These are phyloP conservation scores for Cyclura pinguis DNA, from an alignment of 2,797 vertebrate species.

Conservation along the genomic window DNA sequence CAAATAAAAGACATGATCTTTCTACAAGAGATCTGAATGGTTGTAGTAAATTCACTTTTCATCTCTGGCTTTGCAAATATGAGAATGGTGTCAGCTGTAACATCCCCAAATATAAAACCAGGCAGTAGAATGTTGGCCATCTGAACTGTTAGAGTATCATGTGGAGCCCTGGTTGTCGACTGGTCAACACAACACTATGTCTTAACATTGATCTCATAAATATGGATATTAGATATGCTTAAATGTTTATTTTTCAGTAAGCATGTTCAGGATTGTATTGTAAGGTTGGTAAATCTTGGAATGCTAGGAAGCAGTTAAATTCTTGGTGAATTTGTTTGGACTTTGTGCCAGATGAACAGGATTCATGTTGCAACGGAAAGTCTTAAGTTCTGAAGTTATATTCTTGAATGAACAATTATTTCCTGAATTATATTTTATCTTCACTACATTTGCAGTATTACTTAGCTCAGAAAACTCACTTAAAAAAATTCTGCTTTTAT, in stretches of 20 bases:
- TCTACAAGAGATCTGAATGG: not conserved
- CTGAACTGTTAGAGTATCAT: not conserved
- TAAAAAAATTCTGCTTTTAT: not conserved
- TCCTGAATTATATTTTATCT: not conserved
- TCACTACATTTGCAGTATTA: not conserved
- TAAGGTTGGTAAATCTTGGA: not conserved
- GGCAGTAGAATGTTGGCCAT: not conserved
- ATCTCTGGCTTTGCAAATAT: not conserved
- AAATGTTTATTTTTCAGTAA: not conserved
- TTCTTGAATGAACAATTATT: not conserved
- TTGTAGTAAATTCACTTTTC: not conserved
- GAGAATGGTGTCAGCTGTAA: not conserved
- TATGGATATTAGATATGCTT: not conserved
- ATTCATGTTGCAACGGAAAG: not conserved
- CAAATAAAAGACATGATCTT: too few relatives aligned
- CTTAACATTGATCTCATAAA: too few relatives aligned
- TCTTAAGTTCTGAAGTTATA: not conserved
- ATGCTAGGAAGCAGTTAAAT: not conserved
- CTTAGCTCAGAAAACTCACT: not conserved
- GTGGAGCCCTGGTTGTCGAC: not conserved
- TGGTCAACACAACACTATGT: not conserved
- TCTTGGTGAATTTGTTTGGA: not conserved
- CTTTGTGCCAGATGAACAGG: not conserved
- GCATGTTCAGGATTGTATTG: not conserved
- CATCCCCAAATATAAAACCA: not conserved